Evolutionary conservation across 1,140 invertebrate genomes (phyloP).

Genomic region (Caenorhabditis latens): DNA sequence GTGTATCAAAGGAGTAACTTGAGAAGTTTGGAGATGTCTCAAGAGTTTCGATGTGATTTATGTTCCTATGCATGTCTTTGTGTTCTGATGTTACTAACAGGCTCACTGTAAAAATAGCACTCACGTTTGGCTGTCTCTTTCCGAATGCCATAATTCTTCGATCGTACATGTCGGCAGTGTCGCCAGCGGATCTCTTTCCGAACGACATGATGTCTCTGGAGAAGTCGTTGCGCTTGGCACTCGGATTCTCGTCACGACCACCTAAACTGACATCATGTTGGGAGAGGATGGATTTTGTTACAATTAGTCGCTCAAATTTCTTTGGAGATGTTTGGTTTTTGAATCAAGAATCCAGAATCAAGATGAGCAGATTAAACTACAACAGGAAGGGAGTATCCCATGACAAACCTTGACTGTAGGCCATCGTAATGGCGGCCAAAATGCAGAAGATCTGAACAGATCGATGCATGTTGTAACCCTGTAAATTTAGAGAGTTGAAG

Average conservation of each 20-base stretch:
- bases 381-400: not conserved
- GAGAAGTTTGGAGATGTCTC: too few species aligned
- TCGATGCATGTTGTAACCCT: conserved; percentile 49
- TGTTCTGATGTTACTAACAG: too few species aligned
- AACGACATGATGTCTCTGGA: conserved; percentile 56
- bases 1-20: not conserved
- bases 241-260: conserved; percentile 19
- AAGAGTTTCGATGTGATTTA: too few species aligned
- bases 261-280: conserved; percentile 4
- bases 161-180: conserved; percentile 3
- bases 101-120: not conserved
- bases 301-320: conserved; percentile 6
- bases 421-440: conserved; percentile 23
- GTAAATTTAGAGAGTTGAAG: not conserved
- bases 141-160: conserved; percentile 7
- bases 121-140: conserved; percentile 22
- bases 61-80: too few species aligned
- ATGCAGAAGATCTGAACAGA: conserved; percentile 50
- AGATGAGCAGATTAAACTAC: not conserved
- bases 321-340: conserved; percentile 3
- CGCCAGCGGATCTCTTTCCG: conserved; percentile 45
- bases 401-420: conserved; percentile 36
- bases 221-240: conserved; percentile 50
- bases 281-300: conserved; percentile 11
- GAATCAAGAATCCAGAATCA: too few species aligned